Evolutionary conservation across 2,113 vertebrate genomes (phyloP).

Genomic region (Dicentrarchus labrax): DNA sequence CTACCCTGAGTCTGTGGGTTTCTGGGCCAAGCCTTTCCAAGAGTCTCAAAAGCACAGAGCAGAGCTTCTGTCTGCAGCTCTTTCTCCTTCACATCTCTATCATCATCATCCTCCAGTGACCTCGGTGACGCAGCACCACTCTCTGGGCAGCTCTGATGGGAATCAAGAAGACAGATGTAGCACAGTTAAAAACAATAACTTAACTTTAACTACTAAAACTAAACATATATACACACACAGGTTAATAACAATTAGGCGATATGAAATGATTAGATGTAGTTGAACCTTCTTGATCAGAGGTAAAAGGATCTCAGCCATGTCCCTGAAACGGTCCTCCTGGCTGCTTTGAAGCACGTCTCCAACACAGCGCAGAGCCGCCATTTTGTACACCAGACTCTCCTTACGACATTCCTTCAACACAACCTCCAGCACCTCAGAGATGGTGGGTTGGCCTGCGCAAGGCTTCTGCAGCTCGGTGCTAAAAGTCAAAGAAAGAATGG

Average conservation of each 20-base stretch:
- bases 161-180: background rate
- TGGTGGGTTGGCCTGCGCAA: conserved; percentile 87
- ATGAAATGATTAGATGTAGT: background rate
- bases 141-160: conserved; percentile 87
- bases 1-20: conserved; percentile 90
- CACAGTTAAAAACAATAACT: background rate
- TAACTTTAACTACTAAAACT: too few species aligned
- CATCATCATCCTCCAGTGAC: conserved; percentile 81
- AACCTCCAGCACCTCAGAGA: conserved; percentile 87
- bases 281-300: conserved; percentile 95
- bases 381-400: conserved; percentile 93
- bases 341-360: conserved; percentile 90
- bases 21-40: conserved; percentile 95
- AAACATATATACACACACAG: too few species aligned
- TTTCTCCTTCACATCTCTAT: conserved; percentile 87
- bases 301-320: conserved; percentile 90
- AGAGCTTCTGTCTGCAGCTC: conserved; percentile 91
- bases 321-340: conserved; percentile 91
- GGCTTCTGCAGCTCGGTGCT: conserved; percentile 89
- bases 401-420: conserved; percentile 94
- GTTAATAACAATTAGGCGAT: background rate
- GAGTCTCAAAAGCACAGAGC: conserved; percentile 92
- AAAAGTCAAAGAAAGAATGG: background rate
- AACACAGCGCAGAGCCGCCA: conserved; percentile 89
- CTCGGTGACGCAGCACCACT: conserved; percentile 75